Evolutionary conservation across 2,888 invertebrate species (phyloP).

Genomic region (Andrena marginata): DNA sequence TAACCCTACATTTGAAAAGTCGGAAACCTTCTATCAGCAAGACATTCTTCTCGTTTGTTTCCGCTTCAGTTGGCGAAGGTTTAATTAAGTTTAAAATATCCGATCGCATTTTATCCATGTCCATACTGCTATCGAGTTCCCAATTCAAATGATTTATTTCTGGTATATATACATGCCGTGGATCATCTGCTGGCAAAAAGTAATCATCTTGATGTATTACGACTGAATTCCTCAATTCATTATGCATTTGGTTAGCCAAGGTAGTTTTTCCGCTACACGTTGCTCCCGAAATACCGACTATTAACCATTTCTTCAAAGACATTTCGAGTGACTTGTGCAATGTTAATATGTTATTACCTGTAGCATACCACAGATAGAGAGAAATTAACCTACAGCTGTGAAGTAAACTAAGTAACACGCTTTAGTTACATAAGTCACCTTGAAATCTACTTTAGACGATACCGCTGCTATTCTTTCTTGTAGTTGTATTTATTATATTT

Average conservation of each 20-base stretch:
- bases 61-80: slow-evolving; percentile 70
- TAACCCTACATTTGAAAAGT: slow-evolving; percentile 89
- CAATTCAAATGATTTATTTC: slow-evolving; percentile 91
- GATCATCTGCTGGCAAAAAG: slow-evolving; percentile 89
- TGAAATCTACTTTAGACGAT: not conserved
- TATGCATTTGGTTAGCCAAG: slow-evolving; percentile 87
- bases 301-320: slow-evolving; percentile 86
- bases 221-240: slow-evolving; percentile 83
- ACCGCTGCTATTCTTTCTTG: not conserved
- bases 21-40: slow-evolving; percentile 92
- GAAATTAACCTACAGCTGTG: slow-evolving; percentile 1
- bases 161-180: slow-evolving; percentile 88
- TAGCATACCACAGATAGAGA: not conserved
- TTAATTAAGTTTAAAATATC: slow-evolving; percentile 86
- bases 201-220: slow-evolving; percentile 92
- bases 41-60: slow-evolving; percentile 83
- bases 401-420: not conserved
- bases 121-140: slow-evolving; percentile 90
- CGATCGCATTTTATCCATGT: slow-evolving; percentile 90
- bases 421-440: slow-evolving; percentile 14
- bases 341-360: not conserved
- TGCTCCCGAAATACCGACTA: slow-evolving; percentile 92
- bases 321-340: slow-evolving; percentile 39
- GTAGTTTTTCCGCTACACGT: slow-evolving; percentile 95
- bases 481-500: slow-evolving; percentile 2